These are phyloP conservation scores for Scrobipalpa costella DNA, from an alignment of 2,888 invertebrate genomes.

Conservation along the genomic window DNA sequence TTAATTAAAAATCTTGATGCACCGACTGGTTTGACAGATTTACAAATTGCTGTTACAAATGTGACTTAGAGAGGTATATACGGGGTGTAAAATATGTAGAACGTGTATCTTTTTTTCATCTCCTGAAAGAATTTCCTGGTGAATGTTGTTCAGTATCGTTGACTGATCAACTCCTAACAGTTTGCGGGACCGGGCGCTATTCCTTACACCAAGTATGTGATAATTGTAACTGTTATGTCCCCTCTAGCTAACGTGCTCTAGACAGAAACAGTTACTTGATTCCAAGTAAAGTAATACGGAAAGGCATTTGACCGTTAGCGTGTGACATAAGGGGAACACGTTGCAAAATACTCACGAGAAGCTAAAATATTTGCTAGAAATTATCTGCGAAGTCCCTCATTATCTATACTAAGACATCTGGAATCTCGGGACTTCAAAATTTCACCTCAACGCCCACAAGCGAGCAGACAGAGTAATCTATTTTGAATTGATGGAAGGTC, in stretches of 20 bases:
- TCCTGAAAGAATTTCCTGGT: no score
- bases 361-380: background rate
- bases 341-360: background rate
- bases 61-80: no score
- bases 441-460: constrained; percentile 33
- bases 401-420: background rate
- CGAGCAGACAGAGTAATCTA: constrained; percentile 55
- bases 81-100: no score
- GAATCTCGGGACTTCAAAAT: constrained; percentile 16
- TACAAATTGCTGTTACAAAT: no score
- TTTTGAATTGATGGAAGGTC: constrained; percentile 77
- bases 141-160: no score
- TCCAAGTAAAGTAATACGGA: constrained; percentile 8
- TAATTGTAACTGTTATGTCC: constrained; percentile 4
- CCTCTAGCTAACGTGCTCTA: background rate
- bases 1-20: constrained; percentile 17
- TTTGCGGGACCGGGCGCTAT: no score
- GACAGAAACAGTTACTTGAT: constrained; percentile 18
- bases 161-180: no score
- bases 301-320: constrained; percentile 4
- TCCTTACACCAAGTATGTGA: background rate
- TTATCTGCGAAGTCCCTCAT: background rate
- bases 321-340: constrained; percentile 2
- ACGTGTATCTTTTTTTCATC: no score
- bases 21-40: background rate